These are phyloP conservation scores for Phoronis australis DNA, from an alignment of 2,888 invertebrate species.

Conservation along the genomic window DNA sequence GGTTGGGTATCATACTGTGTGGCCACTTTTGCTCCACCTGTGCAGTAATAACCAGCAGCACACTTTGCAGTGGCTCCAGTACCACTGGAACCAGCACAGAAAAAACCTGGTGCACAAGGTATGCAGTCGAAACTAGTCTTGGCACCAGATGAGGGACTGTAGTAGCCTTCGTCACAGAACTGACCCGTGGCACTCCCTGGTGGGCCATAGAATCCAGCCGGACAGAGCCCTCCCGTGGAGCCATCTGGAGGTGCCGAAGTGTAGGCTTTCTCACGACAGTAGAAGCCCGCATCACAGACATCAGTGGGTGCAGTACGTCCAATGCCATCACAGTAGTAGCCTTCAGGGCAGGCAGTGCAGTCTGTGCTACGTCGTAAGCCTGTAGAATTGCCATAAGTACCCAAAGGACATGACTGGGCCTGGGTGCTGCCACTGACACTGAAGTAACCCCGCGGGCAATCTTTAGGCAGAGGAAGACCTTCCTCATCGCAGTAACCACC, in stretches of 20 bases:
- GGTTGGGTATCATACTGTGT: constrained; percentile 37
- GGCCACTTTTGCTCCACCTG: constrained; percentile 39
- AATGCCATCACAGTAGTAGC: constrained; percentile 48
- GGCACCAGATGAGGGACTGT: constrained; percentile 41
- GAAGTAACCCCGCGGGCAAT: constrained; percentile 46
- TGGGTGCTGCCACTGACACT: constrained; percentile 43
- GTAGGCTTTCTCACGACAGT: constrained; percentile 45
- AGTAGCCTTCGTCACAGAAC: constrained; percentile 40
- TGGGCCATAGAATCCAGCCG: constrained; percentile 47
- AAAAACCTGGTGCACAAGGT: constrained; percentile 46
- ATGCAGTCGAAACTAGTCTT: constrained; percentile 44
- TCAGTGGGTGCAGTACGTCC: constrained; percentile 42
- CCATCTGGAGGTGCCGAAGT: constrained; percentile 50
- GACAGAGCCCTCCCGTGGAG: constrained; percentile 45
- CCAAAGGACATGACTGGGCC: constrained; percentile 44
- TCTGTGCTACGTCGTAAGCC: constrained; percentile 36
- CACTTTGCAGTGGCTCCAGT: constrained; percentile 35
- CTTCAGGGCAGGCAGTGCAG: constrained; percentile 49
- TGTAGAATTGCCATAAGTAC: constrained; percentile 47
- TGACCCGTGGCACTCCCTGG: constrained; percentile 35
- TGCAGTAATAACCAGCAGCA: constrained; percentile 46
- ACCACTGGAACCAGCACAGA: constrained; percentile 44
- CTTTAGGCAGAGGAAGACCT: constrained; percentile 38
- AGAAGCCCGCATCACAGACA: constrained; percentile 42
- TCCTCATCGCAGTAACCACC: constrained; percentile 43